Base-by-base conservation (phyloP, 2,797 vertebrate species). In the Coregonus suidteri region DNA sequence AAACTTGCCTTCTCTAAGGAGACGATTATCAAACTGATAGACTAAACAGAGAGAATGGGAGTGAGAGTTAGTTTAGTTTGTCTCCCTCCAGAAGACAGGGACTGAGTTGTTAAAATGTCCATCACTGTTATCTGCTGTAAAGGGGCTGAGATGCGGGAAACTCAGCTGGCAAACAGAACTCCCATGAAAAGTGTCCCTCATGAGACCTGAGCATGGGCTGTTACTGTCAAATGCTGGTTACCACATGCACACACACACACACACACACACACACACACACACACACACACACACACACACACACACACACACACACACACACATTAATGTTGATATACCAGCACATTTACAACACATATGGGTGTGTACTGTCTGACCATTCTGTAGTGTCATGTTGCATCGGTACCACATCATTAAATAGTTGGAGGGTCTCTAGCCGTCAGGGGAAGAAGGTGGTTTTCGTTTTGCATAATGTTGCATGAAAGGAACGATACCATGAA, bases 41-140 rank as follows among this genome's bases (percentile, higher is more conserved):
- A 37, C 35, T 41, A 67, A 71, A 64, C 70, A 68, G 59, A 53
- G 41, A 65, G 7, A 16, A 52, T 47, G 53, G 59, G 66, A 47
- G 54, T n/a, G 47, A 18, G 65, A 75, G 73, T 54, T 75, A 66
- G 35, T 75, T 76, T 52, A 71, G 56, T 52, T 59, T 9, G 68
- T 51, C 13, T 37, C 14, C 6, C 76, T 15, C 54, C 68, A 16
- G 41, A 47, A 68, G 16, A 71, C 56, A 53, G 31, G 41, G 41
- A 67, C 37, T 20, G 37, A 25, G 47, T 64, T 75, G 41, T 72
- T 51, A 41, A 62, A 64, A 34, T 25, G 59, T 52, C 73, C 73
- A 71, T 75, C 37, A 53, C 37, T 71, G 73, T 20, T 65, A 59
- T 30, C 25, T 62, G 35, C 65, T 74, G 13, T 31, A 52, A 52